Conservation (phyloP, 2,113 vertebrate species). For the Odontophorus gujanensis region DNA sequence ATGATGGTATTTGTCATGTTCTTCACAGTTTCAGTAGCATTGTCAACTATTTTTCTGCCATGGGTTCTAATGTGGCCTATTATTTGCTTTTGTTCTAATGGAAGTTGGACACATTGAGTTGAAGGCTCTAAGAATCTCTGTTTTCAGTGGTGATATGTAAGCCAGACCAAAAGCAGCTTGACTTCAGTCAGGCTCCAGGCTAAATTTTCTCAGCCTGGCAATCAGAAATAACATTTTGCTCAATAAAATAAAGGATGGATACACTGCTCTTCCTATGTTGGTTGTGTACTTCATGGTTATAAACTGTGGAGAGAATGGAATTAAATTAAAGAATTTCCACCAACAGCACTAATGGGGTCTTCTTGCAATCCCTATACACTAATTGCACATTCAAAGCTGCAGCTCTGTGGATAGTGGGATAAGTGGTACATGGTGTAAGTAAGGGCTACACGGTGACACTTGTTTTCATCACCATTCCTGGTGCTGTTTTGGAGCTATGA, state of each 20-base stretch:
- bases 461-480: not conserved
- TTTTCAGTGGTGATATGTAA: not conserved
- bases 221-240: accelerated
- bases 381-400: not conserved
- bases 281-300: not conserved
- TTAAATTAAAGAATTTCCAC: not conserved
- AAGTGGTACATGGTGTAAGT: not conserved
- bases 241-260: not conserved
- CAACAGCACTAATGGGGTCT: not conserved
- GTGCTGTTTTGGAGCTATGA: not conserved
- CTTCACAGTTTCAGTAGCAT: not conserved
- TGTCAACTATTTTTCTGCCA: not conserved
- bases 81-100: not conserved
- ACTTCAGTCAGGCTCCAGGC: not conserved
- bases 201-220: not conserved
- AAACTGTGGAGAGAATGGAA: not conserved
- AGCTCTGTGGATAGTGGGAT: not conserved
- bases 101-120: not conserved
- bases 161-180: not conserved
- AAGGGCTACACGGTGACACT: not conserved
- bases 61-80: not conserved
- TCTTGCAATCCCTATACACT: not conserved
- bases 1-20: not conserved
- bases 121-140: not conserved
- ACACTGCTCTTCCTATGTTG: not conserved